Conservation (phyloP, 2,888 invertebrate genomes). For the Drosophila maculinotata region DNA sequence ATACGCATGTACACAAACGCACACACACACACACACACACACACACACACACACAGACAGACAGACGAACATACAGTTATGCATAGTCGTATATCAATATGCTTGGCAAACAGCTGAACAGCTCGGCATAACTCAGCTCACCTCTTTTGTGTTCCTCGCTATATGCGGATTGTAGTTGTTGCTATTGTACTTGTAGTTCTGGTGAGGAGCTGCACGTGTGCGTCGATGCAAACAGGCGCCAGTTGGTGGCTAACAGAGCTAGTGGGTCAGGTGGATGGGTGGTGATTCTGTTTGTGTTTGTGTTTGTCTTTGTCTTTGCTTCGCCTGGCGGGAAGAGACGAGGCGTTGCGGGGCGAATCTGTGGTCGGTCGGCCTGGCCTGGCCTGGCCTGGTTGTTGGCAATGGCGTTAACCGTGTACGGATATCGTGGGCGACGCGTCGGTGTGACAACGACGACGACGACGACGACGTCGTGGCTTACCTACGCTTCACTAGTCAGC, state of each 20-base stretch:
- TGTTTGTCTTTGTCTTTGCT: constrained; percentile 18
- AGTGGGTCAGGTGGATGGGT: constrained; percentile 59
- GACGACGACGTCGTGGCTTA: constrained; percentile 35
- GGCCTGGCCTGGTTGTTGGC: constrained; percentile 44
- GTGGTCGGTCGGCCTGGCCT: constrained; percentile 26
- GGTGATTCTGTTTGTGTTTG: constrained; percentile 16
- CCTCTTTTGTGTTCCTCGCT: constrained; percentile 61
- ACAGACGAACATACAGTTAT: too few species aligned
- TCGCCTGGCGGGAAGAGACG: too few species aligned
- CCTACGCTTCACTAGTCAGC: constrained; percentile 60
- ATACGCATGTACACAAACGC: not conserved
- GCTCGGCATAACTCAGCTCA: constrained; percentile 57
- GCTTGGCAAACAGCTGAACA: constrained; percentile 54
- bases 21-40: not conserved
- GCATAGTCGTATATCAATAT: constrained; percentile 48
- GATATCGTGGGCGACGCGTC: constrained; percentile 29
- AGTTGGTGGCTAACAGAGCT: constrained; percentile 49
- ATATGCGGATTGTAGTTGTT: constrained; percentile 53
- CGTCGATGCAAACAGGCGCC: constrained; percentile 46
- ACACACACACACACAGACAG: constrained; percentile 2
- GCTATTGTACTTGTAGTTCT: constrained; percentile 18
- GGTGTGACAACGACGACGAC: constrained; percentile 24
- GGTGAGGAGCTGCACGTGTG: constrained; percentile 31
- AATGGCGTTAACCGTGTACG: constrained; percentile 62
- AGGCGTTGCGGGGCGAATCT: constrained; percentile 2